Percentiles rank a stretch among this genome's conserved stretches.
Evolutionary conservation across 2,797 vertebrate genomes (phyloP).

Genomic region (Myoxocephalus aenaeus): DNA sequence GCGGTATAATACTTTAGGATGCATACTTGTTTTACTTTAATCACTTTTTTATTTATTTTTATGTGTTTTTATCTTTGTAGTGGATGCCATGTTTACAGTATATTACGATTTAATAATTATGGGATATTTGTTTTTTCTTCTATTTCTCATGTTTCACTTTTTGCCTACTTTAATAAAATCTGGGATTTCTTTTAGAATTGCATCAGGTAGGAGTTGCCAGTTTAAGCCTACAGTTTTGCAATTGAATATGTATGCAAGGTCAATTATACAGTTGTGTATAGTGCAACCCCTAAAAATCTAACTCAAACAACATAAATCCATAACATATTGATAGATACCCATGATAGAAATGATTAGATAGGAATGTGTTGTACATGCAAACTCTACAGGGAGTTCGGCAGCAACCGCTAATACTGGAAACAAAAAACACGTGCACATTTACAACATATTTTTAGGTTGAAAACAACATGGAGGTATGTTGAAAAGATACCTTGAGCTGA

Average conservation of each 20-base stretch:
- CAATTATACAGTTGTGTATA: not conserved
- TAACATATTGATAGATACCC: not conserved
- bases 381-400: not conserved
- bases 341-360: not conserved
- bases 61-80: too few species aligned
- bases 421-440: not conserved
- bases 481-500: not conserved
- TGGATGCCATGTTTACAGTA: too few species aligned
- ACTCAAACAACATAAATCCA: not conserved
- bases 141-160: too few species aligned
- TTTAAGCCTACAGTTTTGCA: not conserved
- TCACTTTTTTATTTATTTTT: not conserved
- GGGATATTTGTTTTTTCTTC: too few species aligned
- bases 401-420: not conserved
- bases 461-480: constrained; percentile 7
- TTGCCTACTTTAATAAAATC: too few species aligned
- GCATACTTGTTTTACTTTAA: constrained; percentile 2
- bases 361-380: not conserved
- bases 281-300: not conserved
- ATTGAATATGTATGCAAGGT: not conserved
- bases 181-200: too few species aligned
- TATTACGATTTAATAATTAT: too few species aligned
- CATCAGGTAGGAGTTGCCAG: not conserved
- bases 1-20: not conserved
- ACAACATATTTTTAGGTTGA: not conserved